phyloP scores from a whole-genome alignment of 2,888 invertebrate genomes.

The Macropis europaea region DNA sequence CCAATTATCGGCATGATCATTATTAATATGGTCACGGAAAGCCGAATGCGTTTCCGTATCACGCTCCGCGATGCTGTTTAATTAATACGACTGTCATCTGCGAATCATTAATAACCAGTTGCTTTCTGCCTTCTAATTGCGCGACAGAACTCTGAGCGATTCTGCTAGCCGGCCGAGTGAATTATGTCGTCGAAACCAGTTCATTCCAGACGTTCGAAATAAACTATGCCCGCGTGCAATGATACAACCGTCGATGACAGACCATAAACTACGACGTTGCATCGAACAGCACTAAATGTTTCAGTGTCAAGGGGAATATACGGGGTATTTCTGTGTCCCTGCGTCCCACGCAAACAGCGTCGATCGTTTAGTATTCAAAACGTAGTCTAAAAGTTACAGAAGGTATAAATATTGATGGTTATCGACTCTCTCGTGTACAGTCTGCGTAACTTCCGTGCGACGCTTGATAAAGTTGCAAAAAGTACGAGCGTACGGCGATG shows the following conservation, averaged over 20 bases:
- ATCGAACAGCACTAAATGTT: too few species aligned
- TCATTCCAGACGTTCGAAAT: neutral
- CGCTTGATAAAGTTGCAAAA: slow-evolving; percentile 8
- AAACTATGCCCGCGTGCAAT: neutral
- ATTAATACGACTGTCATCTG: slow-evolving; percentile 16
- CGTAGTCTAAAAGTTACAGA: too few species aligned
- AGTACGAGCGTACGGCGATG: neutral
- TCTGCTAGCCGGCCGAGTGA: neutral
- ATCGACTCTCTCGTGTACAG: too few species aligned
- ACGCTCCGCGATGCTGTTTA: slow-evolving; percentile 7
- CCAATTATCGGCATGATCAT: slow-evolving; percentile 27
- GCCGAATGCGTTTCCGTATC: neutral
- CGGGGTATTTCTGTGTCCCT: too few species aligned
- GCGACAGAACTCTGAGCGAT: neutral
- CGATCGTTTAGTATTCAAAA: too few species aligned
- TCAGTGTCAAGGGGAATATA: too few species aligned
- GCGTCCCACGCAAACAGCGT: too few species aligned
- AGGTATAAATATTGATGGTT: too few species aligned
- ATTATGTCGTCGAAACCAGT: neutral
- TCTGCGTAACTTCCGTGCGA: neutral
- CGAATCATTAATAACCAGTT: neutral
- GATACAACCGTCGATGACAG: too few species aligned
- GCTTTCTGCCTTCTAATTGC: neutral
- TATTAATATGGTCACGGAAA: slow-evolving; percentile 6
- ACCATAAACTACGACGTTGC: too few species aligned